phyloP scores from a whole-genome alignment of 2,888 invertebrate species.

The Ptilodon capucinus region DNA sequence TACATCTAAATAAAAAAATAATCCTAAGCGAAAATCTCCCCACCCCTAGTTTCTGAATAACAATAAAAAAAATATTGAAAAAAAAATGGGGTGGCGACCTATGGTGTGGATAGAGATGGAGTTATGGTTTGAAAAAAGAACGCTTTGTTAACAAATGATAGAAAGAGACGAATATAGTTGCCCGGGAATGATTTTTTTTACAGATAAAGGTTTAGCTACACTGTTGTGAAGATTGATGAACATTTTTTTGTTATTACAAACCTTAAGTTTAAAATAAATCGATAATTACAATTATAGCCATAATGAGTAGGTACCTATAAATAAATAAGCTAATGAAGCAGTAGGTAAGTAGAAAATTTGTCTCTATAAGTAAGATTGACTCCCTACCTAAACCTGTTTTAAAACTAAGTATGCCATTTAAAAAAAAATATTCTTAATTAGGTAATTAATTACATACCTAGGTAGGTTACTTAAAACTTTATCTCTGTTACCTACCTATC shows the following conservation, averaged over 20 bases:
- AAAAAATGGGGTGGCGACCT: constrained; percentile 46
- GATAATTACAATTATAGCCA: too few species aligned
- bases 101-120: constrained; percentile 35
- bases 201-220: constrained; percentile 21
- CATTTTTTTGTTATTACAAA: too few species aligned
- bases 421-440: too few species aligned
- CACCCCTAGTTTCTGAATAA: constrained; percentile 20
- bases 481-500: too few species aligned
- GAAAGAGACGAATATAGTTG: constrained; percentile 35
- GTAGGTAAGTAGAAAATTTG: too few species aligned
- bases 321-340: too few species aligned
- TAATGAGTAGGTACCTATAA: too few species aligned
- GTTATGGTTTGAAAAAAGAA: constrained; percentile 32
- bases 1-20: constrained; percentile 5
- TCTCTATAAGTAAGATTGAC: too few species aligned
- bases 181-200: constrained; percentile 16
- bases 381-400: too few species aligned
- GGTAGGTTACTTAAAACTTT: too few species aligned
- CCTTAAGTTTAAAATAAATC: neutral
- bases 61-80: constrained; percentile 35
- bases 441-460: too few species aligned
- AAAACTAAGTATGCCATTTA: too few species aligned
- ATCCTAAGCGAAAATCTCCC: constrained; percentile 36
- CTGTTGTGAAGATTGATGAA: neutral
- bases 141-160: constrained; percentile 10